Percentiles rank a stretch among this genome's conserved stretches.
These are phyloP conservation scores for Laticauda colubrina DNA, from an alignment of 2,113 vertebrate genomes.

Conservation along the genomic window DNA sequence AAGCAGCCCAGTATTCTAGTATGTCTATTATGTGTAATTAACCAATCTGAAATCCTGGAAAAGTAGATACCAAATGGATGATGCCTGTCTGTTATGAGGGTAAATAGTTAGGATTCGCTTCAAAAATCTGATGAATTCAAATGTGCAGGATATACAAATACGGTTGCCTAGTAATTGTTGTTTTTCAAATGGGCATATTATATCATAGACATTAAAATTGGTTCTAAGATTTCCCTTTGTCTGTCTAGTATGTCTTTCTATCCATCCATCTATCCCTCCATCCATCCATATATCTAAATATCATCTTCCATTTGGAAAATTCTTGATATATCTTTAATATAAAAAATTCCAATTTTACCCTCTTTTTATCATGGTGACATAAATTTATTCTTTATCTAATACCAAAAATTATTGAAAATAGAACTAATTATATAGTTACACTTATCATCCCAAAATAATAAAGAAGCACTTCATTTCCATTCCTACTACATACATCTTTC, in stretches of 20 bases:
- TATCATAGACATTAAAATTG: neutral
- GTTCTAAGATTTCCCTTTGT: neutral
- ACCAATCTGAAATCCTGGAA: neutral
- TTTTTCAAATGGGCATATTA: neutral
- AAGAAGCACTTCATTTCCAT: slow-evolving; percentile 3
- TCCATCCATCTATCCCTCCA: too few relatives aligned
- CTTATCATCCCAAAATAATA: neutral
- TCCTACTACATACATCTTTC: slow-evolving; percentile 8
- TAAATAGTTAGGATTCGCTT: neutral
- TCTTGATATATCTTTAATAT: neutral
- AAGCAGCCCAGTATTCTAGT: neutral
- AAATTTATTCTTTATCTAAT: neutral
- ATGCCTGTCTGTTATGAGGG: neutral
- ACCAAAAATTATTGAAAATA: neutral
- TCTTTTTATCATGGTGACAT: neutral
- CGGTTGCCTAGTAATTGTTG: neutral
- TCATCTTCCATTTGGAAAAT: neutral
- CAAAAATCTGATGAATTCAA: neutral
- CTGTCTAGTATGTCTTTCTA: too few relatives aligned
- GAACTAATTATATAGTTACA: neutral
- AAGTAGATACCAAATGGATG: neutral
- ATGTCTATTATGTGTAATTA: neutral
- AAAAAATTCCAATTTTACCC: neutral
- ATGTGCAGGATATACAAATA: neutral
- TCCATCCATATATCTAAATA: neutral